phyloP scores from a whole-genome alignment of 2,888 invertebrate genomes.

The Acronicta psi region DNA sequence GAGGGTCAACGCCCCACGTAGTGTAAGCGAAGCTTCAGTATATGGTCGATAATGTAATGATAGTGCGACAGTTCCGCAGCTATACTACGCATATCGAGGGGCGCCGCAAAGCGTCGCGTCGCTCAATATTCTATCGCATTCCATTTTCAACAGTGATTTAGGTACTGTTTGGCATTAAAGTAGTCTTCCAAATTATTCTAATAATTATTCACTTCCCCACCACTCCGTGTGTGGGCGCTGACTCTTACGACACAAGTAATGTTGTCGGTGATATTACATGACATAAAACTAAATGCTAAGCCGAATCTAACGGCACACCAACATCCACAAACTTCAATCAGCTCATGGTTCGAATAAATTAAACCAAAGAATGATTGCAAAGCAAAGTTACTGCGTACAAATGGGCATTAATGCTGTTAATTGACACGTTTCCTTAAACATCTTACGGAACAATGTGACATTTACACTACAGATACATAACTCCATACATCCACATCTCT shows the following conservation, averaged over 20 bases:
- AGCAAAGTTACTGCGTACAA: constrained; percentile 55
- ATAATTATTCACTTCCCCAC: constrained; percentile 2
- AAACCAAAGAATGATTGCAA: constrained; percentile 61
- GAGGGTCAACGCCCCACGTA: not conserved
- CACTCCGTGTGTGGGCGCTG: not conserved
- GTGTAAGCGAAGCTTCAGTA: not conserved
- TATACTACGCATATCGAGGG: no score
- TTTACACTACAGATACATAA: constrained; percentile 15
- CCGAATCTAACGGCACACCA: constrained; percentile 10
- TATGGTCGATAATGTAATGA: no score
- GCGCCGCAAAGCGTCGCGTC: not conserved
- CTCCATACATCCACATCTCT: constrained; percentile 10
- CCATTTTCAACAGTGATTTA: constrained; percentile 4
- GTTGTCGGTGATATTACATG: not conserved
- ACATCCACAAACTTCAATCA: constrained; percentile 13
- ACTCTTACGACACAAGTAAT: constrained; percentile 1
- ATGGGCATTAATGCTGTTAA: constrained; percentile 61
- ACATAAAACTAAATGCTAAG: constrained; percentile 4
- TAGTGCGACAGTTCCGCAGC: not conserved
- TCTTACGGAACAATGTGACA: constrained; percentile 7
- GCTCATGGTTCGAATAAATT: constrained; percentile 43
- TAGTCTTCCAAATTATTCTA: not conserved
- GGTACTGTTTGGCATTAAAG: not conserved
- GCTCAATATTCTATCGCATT: constrained; percentile 5
- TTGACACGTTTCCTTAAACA: constrained; percentile 14